These are phyloP conservation scores for Nysson spinosus DNA, from an alignment of 2,888 invertebrate species.

Conservation along the genomic window DNA sequence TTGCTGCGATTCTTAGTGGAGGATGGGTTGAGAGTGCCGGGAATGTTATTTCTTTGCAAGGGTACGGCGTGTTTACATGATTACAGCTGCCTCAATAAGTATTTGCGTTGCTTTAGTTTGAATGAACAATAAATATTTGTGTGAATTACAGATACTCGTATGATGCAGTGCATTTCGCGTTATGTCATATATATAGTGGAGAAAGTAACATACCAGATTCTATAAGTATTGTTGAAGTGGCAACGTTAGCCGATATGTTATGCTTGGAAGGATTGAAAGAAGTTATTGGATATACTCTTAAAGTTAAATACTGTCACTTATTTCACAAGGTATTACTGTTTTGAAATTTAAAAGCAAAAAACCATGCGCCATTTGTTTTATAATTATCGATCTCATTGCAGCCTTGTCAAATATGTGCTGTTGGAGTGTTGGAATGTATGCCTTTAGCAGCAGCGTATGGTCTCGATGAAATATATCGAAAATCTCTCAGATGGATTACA, in stretches of 20 bases:
- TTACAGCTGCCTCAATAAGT: neutral
- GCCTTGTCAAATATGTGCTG: constrained; percentile 93
- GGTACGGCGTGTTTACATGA: constrained; percentile 77
- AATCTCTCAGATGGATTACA: constrained; percentile 92
- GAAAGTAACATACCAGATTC: constrained; percentile 92
- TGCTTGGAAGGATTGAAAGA: constrained; percentile 95
- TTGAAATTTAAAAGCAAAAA: neutral
- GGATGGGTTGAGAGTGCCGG: constrained; percentile 89
- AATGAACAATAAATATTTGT: constrained; percentile 83
- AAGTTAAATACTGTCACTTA: constrained; percentile 94
- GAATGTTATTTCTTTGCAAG: constrained; percentile 90
- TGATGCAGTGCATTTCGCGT: constrained; percentile 91
- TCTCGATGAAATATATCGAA: constrained; percentile 91
- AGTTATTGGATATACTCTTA: constrained; percentile 91
- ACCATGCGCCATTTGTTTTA: neutral
- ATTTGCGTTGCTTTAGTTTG: constrained; percentile 5
- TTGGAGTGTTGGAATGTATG: constrained; percentile 92
- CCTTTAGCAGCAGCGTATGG: constrained; percentile 91
- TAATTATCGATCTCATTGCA: constrained; percentile 73
- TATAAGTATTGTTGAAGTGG: constrained; percentile 90
- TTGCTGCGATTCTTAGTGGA: constrained; percentile 93
- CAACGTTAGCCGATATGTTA: constrained; percentile 93
- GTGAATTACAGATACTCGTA: constrained; percentile 87
- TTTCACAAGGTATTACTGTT: constrained; percentile 87
- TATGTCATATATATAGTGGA: constrained; percentile 97